phyloP scores from a whole-genome alignment of 1,140 invertebrate genomes.

The Orussus abietinus region DNA sequence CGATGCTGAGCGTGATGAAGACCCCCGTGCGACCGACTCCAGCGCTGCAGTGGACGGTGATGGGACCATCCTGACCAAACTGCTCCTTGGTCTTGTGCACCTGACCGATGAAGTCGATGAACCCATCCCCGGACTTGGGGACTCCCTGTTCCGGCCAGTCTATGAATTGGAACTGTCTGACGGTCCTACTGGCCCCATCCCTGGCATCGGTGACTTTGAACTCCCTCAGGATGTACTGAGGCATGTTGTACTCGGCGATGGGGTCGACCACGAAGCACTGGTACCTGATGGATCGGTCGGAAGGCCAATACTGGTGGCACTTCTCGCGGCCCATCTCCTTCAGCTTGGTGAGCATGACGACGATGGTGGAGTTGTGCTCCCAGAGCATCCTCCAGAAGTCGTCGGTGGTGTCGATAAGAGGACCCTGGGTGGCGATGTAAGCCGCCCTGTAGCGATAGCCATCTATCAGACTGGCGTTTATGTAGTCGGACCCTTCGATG shows the following conservation, averaged over 20 bases:
- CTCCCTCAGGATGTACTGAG: conserved; percentile 96
- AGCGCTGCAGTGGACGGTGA: conserved; percentile 97
- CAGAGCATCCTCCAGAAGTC: conserved; percentile 99
- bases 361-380: conserved; percentile 99
- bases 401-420: conserved; percentile 90
- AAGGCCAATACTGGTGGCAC: conserved; percentile 99
- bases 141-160: conserved; percentile 99
- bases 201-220: conserved; percentile 95
- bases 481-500: conserved; percentile 96
- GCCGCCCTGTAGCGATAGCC: conserved; percentile 87
- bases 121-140: conserved; percentile 95
- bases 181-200: conserved; percentile 92
- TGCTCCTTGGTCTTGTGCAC: conserved; percentile 99
- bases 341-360: conserved; percentile 97
- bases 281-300: conserved; percentile 91
- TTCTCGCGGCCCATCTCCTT: conserved; percentile 98
- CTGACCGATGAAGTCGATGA: conserved; percentile 97
- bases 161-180: conserved; percentile 98
- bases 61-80: conserved; percentile 98
- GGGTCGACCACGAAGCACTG: conserved; percentile 98
- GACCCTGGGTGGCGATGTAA: conserved; percentile 98
- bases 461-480: conserved; percentile 98
- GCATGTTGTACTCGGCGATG: conserved; percentile 99
- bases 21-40: conserved; percentile 97
- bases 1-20: conserved; percentile 96